Conservation (phyloP, 2,888 invertebrate species). For the Orgyia antiqua region DNA sequence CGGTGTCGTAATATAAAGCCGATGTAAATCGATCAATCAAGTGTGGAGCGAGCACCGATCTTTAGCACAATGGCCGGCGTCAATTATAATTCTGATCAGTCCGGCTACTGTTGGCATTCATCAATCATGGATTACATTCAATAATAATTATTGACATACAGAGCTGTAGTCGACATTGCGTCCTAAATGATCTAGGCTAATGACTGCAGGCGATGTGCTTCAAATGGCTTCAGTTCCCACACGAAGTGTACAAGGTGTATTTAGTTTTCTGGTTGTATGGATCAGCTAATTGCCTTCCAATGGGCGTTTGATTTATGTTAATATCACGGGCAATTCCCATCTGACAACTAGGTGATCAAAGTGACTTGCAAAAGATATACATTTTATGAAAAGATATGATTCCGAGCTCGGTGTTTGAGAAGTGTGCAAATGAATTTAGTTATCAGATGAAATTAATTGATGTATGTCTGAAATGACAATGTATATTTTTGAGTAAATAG, state of each 20-base stretch:
- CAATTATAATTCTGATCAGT: slow-evolving; percentile 50
- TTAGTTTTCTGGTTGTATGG: slow-evolving; percentile 12
- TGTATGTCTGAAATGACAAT: too few relatives aligned
- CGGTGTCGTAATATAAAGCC: slow-evolving; percentile 35
- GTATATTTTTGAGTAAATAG: too few relatives aligned
- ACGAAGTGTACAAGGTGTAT: slow-evolving; percentile 2
- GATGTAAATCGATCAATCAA: slow-evolving; percentile 48
- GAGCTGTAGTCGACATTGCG: slow-evolving; percentile 39
- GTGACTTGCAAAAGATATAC: too few relatives aligned
- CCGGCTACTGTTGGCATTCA: slow-evolving; percentile 60
- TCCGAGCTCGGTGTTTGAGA: too few relatives aligned
- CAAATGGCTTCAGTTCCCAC: not conserved
- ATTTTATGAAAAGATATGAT: too few relatives aligned
- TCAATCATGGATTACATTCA: slow-evolving; percentile 63
- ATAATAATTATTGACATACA: slow-evolving; percentile 68
- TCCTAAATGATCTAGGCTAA: slow-evolving; percentile 44
- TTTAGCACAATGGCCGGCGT: slow-evolving; percentile 47
- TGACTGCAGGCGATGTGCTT: slow-evolving; percentile 14
- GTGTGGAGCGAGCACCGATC: slow-evolving; percentile 15
- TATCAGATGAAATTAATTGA: too few relatives aligned
- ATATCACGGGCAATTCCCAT: too few relatives aligned
- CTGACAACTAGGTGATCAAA: too few relatives aligned
- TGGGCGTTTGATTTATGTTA: too few relatives aligned
- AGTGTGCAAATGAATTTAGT: too few relatives aligned
- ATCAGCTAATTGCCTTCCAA: too few relatives aligned